Evolutionary conservation across 2,113 vertebrate species (phyloP).

Genomic region (Sisor rabdophorus): DNA sequence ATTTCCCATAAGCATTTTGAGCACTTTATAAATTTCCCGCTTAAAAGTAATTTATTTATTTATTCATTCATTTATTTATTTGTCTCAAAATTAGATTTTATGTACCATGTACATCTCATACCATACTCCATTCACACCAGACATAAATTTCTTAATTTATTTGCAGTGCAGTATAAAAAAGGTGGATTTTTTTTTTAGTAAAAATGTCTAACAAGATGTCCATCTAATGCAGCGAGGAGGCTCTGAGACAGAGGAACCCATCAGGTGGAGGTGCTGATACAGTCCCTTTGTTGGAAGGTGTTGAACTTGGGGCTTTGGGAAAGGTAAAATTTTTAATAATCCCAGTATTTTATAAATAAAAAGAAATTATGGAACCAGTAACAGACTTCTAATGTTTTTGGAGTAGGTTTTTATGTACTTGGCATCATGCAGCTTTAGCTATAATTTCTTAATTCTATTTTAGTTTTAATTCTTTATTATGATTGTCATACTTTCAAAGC

Average conservation of each 20-base stretch:
- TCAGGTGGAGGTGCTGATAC: conserved; percentile 81
- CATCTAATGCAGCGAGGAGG: conserved; percentile 79
- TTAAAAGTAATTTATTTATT: background rate
- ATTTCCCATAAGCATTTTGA: too few relatives aligned
- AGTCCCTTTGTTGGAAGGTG: conserved; percentile 85
- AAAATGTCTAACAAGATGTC: conserved; percentile 12
- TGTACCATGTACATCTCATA: conserved; percentile 27
- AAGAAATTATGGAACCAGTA: too few relatives aligned
- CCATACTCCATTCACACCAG: background rate
- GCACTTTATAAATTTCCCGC: background rate
- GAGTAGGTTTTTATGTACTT: background rate
- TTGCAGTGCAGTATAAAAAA: background rate
- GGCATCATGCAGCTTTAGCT: background rate
- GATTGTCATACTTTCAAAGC: background rate
- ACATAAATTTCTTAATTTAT: background rate
- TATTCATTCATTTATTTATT: background rate
- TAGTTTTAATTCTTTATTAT: background rate
- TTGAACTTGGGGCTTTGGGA: conserved; percentile 82
- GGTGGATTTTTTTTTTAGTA: background rate
- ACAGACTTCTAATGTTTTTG: too few relatives aligned
- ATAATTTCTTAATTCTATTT: too few relatives aligned
- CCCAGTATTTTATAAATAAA: background rate
- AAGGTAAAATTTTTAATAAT: conserved; percentile 71
- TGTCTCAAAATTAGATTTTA: background rate
- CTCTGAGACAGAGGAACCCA: conserved; percentile 84